These are phyloP conservation scores for Eptatretus burgeri DNA, from an alignment of 2,113 vertebrate species.

Conservation along the genomic window DNA sequence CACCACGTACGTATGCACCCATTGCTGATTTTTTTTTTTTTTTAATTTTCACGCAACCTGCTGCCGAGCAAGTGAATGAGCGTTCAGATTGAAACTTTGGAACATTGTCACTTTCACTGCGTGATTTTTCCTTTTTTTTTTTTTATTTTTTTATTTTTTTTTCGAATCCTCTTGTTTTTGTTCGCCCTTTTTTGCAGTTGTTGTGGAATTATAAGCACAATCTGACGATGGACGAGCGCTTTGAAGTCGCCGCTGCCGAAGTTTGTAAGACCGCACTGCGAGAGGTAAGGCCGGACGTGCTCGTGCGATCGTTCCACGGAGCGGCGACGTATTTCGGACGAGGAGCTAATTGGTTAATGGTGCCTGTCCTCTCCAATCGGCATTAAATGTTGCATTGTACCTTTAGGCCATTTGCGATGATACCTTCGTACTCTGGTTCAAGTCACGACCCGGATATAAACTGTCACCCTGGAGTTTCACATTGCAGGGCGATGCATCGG, in stretches of 20 bases:
- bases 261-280: conserved; percentile 66
- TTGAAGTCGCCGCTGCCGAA: conserved; percentile 70
- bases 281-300: conserved; percentile 25
- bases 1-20: conserved; percentile 58
- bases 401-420: too few species aligned
- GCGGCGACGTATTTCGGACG: too few species aligned
- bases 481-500: too few species aligned
- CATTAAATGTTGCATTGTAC: too few species aligned
- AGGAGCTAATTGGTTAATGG: too few species aligned
- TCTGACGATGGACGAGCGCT: conserved; percentile 72
- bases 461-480: too few species aligned
- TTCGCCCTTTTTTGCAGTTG: conserved; percentile 20
- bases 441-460: too few species aligned
- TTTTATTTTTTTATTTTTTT: too few species aligned
- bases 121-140: not conserved
- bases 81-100: conserved; percentile 5
- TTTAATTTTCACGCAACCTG: not conserved
- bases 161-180: too few species aligned
- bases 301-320: too few species aligned
- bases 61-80: not conserved
- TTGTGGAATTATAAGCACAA: conserved; percentile 93
- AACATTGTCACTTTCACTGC: conserved; percentile 7
- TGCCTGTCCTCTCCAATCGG: too few species aligned
- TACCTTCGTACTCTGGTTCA: too few species aligned
- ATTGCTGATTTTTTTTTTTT: not conserved